These are phyloP conservation scores for Coracopsis vasa DNA, from an alignment of 2,113 vertebrate genomes.

Conservation along the genomic window DNA sequence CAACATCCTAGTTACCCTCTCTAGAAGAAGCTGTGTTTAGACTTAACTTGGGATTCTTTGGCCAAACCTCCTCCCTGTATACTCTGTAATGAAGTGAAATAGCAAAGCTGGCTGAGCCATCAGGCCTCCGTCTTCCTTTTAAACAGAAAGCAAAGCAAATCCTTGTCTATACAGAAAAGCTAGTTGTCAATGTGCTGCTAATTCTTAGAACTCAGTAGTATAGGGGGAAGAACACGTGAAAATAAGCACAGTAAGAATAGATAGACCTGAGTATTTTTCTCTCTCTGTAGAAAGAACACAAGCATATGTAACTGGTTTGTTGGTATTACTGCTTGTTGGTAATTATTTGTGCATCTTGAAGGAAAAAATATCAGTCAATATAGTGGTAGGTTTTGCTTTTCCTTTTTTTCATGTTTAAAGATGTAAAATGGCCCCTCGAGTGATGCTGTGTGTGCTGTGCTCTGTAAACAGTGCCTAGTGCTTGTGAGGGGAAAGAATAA, in stretches of 20 bases:
- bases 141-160: background rate
- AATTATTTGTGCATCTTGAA: background rate
- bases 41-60: background rate
- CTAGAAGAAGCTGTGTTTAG: background rate
- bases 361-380: too few relatives aligned
- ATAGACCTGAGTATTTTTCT: rapidly evolving
- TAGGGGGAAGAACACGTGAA: background rate
- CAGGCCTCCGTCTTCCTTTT: background rate
- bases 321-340: background rate
- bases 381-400: background rate
- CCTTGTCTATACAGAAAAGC: background rate
- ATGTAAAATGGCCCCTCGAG: background rate
- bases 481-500: background rate
- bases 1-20: background rate
- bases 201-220: background rate
- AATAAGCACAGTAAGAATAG: background rate
- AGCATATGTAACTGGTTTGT: rapidly evolving
- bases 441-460: rapidly evolving
- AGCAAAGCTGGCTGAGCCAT: background rate
- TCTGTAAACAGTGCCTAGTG: background rate
- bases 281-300: background rate
- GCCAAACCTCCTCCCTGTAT: background rate
- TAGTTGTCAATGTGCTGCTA: background rate
- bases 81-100: background rate
- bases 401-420: background rate